Evolutionary conservation across 2,888 invertebrate genomes (phyloP), one percentile per base, ranked within the genome.

Genomic region (Rhyacophila evoluta): DNA sequence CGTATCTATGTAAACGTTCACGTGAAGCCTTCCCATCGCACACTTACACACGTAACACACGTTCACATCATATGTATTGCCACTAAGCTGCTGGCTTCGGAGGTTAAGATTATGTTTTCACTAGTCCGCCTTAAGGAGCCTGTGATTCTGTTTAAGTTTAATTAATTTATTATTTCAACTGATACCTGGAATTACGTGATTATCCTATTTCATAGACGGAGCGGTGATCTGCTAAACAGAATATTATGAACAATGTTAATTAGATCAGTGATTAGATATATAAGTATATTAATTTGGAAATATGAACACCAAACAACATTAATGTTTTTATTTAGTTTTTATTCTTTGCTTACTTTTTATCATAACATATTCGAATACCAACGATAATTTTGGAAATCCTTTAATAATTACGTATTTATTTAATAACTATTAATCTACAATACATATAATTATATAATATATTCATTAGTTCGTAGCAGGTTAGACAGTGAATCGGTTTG

Each of bases 91-190:
- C 28, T 12, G 33, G 25, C 55, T 55, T 55, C 55, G 55, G 55
- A 55, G 55, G 55, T 55, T 55, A 55, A 55, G 55, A 55, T 55
- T 55, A 55, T 55, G 55, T 55, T 55, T 55, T 55, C 55, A 55
- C 55, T 25, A 55, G 25, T 55, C 55, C 25, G 55, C 55, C 55
- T 55, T 55, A 19, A 55, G 55, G 19, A 55, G 2, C 25, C 55
- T 19, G 55, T 55, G 55, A 55, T 55, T 55, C 55, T 55, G 55
- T 55, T 19, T 55, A 55, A 10, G 19, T 25, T 55, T 55, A 55
- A 55, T 55, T 55, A 55, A 55, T 55, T 55, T 55, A 55, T 55
- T 55, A 55, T 55, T 19, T 55, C 19, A 55, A 55, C 55, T 55
- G 55, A 55, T 55, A 55, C 55, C 19, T 19, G 25, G 55, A 55